Base-by-base conservation (phyloP, 1,140 invertebrate species). In the Lasioglossum albipes region DNA sequence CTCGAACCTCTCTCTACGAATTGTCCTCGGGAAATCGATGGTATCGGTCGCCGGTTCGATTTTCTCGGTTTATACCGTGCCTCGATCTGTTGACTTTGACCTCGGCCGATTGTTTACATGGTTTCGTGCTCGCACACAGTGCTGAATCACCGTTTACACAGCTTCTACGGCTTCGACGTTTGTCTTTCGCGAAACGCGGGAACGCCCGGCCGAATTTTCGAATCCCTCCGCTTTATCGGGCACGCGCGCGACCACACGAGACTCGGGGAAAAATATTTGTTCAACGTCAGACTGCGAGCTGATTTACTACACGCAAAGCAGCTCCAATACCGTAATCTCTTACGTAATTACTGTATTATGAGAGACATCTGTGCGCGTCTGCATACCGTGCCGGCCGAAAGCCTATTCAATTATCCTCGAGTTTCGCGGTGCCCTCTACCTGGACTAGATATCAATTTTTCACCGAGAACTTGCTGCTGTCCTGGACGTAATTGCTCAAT, bases 21-120 rank as follows among this genome's bases (percentile, higher is more conserved):
- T 16, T 18, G 6, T 6, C 20, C 0, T 57, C 52, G 52, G 16
- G 52, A 16, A 57, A 57, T 20, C 45, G 45, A 16, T 57, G 0
- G 16, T 20, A 4, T 36, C 36, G 36, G 36, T 36, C 16, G 52
- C 6, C 18, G 6, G 16, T 0, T 45, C 54, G 20, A 2, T 27
- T 52, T 67, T 20, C 20, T 18, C 6, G 5, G 13, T 64, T 70
- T 74, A 45, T 74, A 45, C 41, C 7, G 27, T 6, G 7, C 61
- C 45, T 67, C 42, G 42, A 41, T 57, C 79, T 9, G 42, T 49
- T 75, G 79, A 75, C 79, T 80, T 80, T 80, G 79, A 80, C 72
- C 79, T 61, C 22, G 36, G 7, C n/a, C 52, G 20, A 69, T 75
- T 80, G 73, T 80, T 80, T 80, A 75, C 79, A 69, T n/a, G 65